Percentiles rank a stretch among this genome's conserved stretches.
Conservation (phyloP, 1,140 invertebrate genomes). For the Lucilia cuprina region DNA sequence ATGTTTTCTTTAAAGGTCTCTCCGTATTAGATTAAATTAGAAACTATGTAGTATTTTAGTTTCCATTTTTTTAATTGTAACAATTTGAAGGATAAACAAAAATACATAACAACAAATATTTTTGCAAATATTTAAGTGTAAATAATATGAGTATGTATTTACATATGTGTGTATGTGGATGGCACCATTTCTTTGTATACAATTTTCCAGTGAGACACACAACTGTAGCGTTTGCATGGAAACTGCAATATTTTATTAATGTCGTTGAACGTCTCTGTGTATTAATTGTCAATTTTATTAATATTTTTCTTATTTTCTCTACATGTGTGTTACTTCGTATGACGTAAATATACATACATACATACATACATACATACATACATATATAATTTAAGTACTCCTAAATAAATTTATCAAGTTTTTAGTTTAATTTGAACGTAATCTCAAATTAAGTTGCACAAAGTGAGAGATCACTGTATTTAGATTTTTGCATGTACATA, state of each 20-base stretch:
- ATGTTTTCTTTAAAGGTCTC: slow-evolving; percentile 40
- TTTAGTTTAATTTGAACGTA: too few relatives aligned
- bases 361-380: too few relatives aligned
- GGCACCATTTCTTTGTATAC: slow-evolving; percentile 10
- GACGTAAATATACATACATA: too few relatives aligned
- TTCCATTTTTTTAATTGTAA: not conserved
- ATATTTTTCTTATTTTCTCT: too few relatives aligned
- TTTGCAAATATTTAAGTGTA: not conserved
- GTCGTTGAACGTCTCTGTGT: not conserved
- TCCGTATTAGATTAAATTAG: not conserved
- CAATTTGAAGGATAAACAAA: not conserved
- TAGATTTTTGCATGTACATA: too few relatives aligned
- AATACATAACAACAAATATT: not conserved
- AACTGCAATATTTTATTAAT: not conserved
- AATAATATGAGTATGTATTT: not conserved
- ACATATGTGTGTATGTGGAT: not conserved
- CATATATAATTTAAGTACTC: not conserved
- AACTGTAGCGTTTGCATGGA: not conserved
- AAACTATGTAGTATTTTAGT: not conserved
- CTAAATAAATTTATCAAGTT: not conserved
- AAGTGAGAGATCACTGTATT: too few relatives aligned
- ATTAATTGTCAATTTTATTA: not conserved
- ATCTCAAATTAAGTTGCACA: too few relatives aligned
- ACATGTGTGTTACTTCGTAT: too few relatives aligned
- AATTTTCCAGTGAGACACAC: not conserved